Evolutionary conservation across 2,888 invertebrate genomes (phyloP).

Genomic region (Ectobius pallidus): DNA sequence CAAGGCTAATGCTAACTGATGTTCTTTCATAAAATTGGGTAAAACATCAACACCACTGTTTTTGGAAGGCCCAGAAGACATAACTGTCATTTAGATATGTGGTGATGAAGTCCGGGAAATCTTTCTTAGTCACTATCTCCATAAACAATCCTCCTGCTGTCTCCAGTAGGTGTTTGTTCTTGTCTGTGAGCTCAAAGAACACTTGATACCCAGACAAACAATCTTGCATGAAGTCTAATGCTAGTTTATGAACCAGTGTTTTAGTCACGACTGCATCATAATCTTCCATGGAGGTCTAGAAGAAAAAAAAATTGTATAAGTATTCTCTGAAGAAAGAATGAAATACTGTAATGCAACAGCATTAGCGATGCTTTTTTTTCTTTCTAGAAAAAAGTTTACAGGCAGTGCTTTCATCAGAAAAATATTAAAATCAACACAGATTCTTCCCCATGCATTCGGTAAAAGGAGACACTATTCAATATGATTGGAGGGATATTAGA

Average conservation of each 20-base stretch:
- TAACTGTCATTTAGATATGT: slow-evolving; percentile 61
- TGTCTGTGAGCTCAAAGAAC: not conserved
- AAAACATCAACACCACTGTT: not conserved
- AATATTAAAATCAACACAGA: too few species aligned
- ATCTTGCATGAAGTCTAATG: slow-evolving; percentile 55
- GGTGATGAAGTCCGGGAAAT: slow-evolving; percentile 71
- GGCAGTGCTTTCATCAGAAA: too few species aligned
- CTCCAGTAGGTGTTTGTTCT: slow-evolving; percentile 9
- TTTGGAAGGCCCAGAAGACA: slow-evolving; percentile 22
- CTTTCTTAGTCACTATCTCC: slow-evolving; percentile 63
- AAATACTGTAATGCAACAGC: too few species aligned
- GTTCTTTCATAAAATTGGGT: not conserved
- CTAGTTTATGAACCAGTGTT: slow-evolving; percentile 57
- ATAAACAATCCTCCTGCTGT: slow-evolving; percentile 61
- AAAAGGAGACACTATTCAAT: too few species aligned
- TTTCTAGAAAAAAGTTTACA: too few species aligned
- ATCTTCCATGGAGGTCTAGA: slow-evolving; percentile 63
- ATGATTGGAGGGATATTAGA: too few species aligned
- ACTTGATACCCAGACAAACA: slow-evolving; percentile 46
- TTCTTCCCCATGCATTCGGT: too few species aligned
- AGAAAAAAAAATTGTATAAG: slow-evolving; percentile 42
- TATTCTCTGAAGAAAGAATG: too few species aligned
- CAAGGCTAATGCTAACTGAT: not conserved
- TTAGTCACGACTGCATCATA: slow-evolving; percentile 58
- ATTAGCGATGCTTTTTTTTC: too few species aligned